These are phyloP conservation scores for Actinostola sp. DNA, from an alignment of 92 coral and sea anemone species.

Conservation along the genomic window DNA sequence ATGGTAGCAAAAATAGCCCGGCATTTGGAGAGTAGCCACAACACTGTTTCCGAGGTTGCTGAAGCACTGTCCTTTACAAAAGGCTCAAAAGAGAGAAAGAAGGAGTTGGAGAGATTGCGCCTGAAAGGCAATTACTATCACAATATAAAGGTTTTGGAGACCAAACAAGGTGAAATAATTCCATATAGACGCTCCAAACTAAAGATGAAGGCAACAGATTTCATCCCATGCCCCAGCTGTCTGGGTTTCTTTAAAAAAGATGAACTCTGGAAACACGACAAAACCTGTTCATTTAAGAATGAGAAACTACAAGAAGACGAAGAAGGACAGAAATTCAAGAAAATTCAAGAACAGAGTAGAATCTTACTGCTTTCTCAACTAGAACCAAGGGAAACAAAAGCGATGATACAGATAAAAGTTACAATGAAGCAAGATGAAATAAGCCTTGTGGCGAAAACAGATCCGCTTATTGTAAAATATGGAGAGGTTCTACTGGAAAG, in stretches of 20 bases:
- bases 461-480: conserved; percentile 34
- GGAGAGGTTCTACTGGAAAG: conserved; percentile 36
- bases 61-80: conserved; percentile 35
- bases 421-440: conserved; percentile 57
- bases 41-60: conserved; percentile 32
- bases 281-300: conserved; percentile 17
- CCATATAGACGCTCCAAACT: conserved; percentile 22
- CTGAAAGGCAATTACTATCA: conserved; percentile 41
- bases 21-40: too few relatives aligned
- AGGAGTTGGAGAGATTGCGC: conserved; percentile 33
- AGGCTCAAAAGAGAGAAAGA: conserved; percentile 29
- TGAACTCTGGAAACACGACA: conserved; percentile 61
- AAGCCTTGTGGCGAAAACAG: conserved; percentile 8
- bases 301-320: too few relatives aligned
- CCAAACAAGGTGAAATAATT: conserved; percentile 36
- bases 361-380: conserved; percentile 11
- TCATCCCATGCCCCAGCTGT: conserved; percentile 48
- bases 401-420: conserved; percentile 24
- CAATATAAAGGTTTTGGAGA: conserved; percentile 33
- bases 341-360: conserved; percentile 24
- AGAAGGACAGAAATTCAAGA: conserved; percentile 22
- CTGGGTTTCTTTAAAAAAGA: conserved; percentile 44
- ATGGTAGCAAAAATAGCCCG: too few relatives aligned
- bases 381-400: neutral
- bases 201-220: conserved; percentile 24